A percentile compares a stretch with the other conserved stretches of the same genome.
phyloP scores from a whole-genome alignment of 2,888 invertebrate genomes.

The Meganola albula region DNA sequence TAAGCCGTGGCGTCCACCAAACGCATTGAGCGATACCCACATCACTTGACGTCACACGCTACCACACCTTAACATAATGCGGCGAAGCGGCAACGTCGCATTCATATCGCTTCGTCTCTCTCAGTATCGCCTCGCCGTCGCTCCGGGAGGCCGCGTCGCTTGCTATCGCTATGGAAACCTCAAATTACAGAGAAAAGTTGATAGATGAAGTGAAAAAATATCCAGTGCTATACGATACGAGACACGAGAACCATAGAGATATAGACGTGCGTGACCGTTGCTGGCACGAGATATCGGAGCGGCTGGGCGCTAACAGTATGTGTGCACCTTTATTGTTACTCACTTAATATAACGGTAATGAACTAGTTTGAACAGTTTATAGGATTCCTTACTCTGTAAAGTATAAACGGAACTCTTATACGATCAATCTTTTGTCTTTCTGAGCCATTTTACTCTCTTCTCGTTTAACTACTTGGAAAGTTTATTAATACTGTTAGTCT shows the following conservation, averaged over 20 bases:
- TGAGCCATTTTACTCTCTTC: too few relatives aligned
- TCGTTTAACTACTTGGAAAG: too few relatives aligned
- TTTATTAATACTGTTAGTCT: too few relatives aligned
- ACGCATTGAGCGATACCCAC: constrained; percentile 50
- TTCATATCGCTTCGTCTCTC: constrained; percentile 47
- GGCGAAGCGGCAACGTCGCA: constrained; percentile 49
- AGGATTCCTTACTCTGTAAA: too few relatives aligned
- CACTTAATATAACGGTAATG: too few relatives aligned
- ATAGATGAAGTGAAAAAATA: constrained; percentile 67
- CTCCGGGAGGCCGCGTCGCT: constrained; percentile 40
- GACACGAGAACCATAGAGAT: constrained; percentile 63
- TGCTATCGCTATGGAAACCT: constrained; percentile 33
- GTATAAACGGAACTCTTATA: too few relatives aligned
- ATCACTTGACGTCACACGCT: too few relatives aligned
- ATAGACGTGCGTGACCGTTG: constrained; percentile 63
- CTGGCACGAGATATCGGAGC: constrained; percentile 64
- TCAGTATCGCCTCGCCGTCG: constrained; percentile 58
- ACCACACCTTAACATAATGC: not conserved
- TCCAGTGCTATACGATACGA: constrained; percentile 65
- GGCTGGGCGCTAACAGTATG: constrained; percentile 57
- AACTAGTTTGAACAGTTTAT: too few relatives aligned
- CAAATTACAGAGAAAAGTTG: constrained; percentile 51
- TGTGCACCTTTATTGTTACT: constrained; percentile 8
- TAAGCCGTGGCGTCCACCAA: constrained; percentile 53
- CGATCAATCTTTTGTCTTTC: too few relatives aligned